These are phyloP conservation scores for Phaenicophaeus curvirostris DNA, from an alignment of 2,797 vertebrate genomes.

Conservation along the genomic window DNA sequence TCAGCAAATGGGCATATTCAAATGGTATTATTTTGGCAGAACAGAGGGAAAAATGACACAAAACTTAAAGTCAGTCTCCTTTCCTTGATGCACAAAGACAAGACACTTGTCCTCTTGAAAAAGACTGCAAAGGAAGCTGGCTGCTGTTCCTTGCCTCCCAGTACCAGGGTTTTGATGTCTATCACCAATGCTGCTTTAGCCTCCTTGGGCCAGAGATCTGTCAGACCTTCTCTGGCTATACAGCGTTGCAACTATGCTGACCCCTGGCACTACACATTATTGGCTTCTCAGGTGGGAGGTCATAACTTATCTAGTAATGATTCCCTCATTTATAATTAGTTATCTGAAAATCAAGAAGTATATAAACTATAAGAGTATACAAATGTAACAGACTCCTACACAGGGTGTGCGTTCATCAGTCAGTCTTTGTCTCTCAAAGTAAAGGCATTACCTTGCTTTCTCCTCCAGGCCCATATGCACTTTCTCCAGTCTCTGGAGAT, in stretches of 20 bases:
- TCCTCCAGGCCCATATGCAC: not conserved
- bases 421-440: not conserved
- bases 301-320: not conserved
- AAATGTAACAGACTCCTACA: not conserved
- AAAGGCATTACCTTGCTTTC: not conserved
- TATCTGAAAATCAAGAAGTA: not conserved
- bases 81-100: not conserved
- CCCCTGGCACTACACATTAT: not conserved
- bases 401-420: not conserved
- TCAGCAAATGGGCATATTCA: not conserved
- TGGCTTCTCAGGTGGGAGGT: not conserved
- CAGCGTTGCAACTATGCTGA: not conserved
- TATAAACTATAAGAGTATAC: not conserved
- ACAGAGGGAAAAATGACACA: not conserved
- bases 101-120: not conserved
- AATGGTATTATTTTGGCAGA: not conserved
- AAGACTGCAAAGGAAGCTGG: not conserved
- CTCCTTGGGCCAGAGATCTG: not conserved
- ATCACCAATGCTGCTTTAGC: not conserved
- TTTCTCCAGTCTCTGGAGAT: not conserved
- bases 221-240: not conserved
- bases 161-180: not conserved
- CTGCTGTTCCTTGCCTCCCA: not conserved
- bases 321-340: not conserved
- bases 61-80: not conserved